Base-by-base conservation (phyloP, 2,888 invertebrate species). In the Anaspis maculata region DNA sequence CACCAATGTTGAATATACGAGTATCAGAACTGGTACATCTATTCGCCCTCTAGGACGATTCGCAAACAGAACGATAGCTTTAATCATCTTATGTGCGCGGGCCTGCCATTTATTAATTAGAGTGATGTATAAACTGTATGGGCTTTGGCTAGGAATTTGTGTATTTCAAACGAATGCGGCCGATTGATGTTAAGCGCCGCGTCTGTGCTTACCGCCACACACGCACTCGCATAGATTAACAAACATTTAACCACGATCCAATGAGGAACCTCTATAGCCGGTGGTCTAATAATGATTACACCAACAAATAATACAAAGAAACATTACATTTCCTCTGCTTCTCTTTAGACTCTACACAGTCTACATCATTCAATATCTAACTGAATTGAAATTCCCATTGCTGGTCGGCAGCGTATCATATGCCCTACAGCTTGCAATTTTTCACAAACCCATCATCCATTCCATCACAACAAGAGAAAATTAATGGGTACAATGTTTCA, bases 21-120 rank as follows among this genome's bases (percentile, higher is more conserved):
- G 34, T 39, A 29, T 42, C 37, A 34, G 36, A 39, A 39, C 37
- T 34, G 42, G 42, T 37, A 28, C 39, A 34, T 39, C 39, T 44
- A 41, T 44, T 40, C 42, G 32, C 41, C 44, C 44, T 40, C 41
- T 35, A 46, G 45, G 44, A 34, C 38, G 41, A 40, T 45, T 42
- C 42, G 44, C 42, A 46, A 48, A 48, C 48, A 46, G 45, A 51
- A 42, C 51, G 50, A 48, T 50, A 43, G 49, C 50, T 54, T 54
- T 53, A 51, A 55, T 55, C 53, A 52, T 55, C 53, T 57, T 57
- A 59, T 57, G 52, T 52, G 48, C 46, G 49, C 48, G 50, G 54
- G 56, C 50, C 54, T 51, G 56, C 59, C 56, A 61, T 61, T 62
- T 62, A 62, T 61, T 64, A 64, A 64, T 64, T 64, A 64, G 58